phyloP scores from a whole-genome alignment of 2,113 vertebrate genomes.

The Ptilorrhoa leucosticta region DNA sequence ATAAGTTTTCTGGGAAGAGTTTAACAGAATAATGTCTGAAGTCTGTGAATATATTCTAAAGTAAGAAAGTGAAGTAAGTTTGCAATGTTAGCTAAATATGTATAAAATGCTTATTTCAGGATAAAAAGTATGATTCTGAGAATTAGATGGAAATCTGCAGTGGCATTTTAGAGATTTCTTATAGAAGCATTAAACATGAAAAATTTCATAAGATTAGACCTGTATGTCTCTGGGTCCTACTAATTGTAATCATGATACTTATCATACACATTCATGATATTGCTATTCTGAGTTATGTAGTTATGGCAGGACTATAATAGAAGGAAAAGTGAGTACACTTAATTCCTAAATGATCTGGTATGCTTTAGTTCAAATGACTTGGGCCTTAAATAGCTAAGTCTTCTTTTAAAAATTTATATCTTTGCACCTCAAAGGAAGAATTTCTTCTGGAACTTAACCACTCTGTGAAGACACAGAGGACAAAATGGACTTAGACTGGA shows the following conservation, averaged over 20 bases:
- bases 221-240: not conserved
- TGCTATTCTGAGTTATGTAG: not conserved
- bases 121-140: not conserved
- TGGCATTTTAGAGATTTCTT: not conserved
- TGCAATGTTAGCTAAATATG: not conserved
- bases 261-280: not conserved
- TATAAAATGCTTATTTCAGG: not conserved
- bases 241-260: conserved; percentile 14
- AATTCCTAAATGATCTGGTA: not conserved
- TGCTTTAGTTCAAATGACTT: not conserved
- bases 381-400: not conserved
- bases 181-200: not conserved
- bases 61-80: not conserved
- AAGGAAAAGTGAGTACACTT: not conserved
- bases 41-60: not conserved
- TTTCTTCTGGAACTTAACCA: not conserved
- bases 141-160: not conserved
- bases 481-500: not conserved
- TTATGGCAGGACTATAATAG: not conserved
- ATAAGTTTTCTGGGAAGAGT: not conserved
- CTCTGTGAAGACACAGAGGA: not conserved
- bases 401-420: not conserved
- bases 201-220: not conserved
- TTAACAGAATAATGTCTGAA: not conserved
- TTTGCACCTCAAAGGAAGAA: not conserved